Evolutionary conservation across 2,113 vertebrate species (phyloP).

Genomic region (Ceuthmochares aereus): DNA sequence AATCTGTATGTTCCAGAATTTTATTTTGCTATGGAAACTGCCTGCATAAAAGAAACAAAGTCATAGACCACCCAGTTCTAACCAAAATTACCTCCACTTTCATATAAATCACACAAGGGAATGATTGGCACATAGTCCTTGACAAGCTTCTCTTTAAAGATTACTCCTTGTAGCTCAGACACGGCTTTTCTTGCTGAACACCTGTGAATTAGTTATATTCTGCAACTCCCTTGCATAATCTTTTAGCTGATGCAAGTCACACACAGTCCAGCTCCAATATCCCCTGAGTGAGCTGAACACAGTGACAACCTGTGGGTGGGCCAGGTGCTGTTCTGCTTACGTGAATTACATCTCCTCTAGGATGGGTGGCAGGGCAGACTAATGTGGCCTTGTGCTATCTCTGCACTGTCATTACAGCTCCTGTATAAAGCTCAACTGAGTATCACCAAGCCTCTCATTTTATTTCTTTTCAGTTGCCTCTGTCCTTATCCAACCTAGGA

Average conservation of each 20-base stretch:
- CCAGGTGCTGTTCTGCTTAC: not conserved
- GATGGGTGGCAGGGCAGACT: not conserved
- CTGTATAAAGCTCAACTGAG: not conserved
- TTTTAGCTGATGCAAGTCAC: not conserved
- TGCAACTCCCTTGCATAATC: not conserved
- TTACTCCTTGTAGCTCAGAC: not conserved
- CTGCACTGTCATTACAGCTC: not conserved
- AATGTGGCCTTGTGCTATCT: not conserved
- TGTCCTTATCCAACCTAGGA: not conserved
- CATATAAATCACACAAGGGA: not conserved
- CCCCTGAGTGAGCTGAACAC: not conserved
- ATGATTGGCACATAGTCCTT: not conserved
- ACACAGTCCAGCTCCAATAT: not conserved
- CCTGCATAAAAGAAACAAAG: not conserved
- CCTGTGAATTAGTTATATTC: not conserved
- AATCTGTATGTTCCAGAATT: not conserved
- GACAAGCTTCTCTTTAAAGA: not conserved
- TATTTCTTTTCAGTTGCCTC: not conserved
- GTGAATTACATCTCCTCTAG: not conserved
- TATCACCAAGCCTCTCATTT: not conserved
- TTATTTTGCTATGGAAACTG: conserved; percentile 41
- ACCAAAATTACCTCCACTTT: not conserved
- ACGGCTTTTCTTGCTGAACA: not conserved
- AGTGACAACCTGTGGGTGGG: not conserved
- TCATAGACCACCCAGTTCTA: not conserved